Base-by-base conservation (phyloP, 2,888 invertebrate species). In the Dasysyrphus tricinctus region DNA sequence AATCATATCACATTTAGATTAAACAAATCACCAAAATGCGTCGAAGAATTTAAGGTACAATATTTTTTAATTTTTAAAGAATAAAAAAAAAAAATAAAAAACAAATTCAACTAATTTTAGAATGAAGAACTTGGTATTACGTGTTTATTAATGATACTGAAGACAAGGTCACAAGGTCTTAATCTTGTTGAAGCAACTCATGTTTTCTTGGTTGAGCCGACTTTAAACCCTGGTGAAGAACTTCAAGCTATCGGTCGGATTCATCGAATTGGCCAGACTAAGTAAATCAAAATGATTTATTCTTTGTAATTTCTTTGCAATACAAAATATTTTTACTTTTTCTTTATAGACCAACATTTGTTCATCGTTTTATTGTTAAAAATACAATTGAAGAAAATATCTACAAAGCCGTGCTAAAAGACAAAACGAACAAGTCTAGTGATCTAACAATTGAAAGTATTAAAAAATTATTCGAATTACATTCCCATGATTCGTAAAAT, bases 151-250 rank as follows among this genome's bases (percentile, higher is more conserved):
- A 92, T 97, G 89, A 95, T 95, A 0, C 91, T 96, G 19, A 91
- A 93, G 69, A 93, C 94, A 73, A 97, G 96, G n/a, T 94, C 95
- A 0, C 96, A 96, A 91, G 97, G 97, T 0, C 92, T 97, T 12
- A 97, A 97, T 92, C 92, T 97, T 65, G 95, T 95, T 37, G 96
- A 97, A 92, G 97, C 97, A 0, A 96, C 95, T 0, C 96, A 97
- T 91, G 95, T 97, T 0, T 93, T 97, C 63, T 93, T 97, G 29
- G 94, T 96, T 0, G 97, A 97, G 89, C 97, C 96, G 0, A 93
- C 96, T 51, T 92, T 96, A 19, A 96, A 96, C 91, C 94, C 95
- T 3, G 95, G 95, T 0, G 95, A 95, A 89, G 96, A 96, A 89
- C 91, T 95, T 14, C 97, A 97, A 92, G 97, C 97, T 1, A 94